Evolutionary conservation across 1,140 invertebrate genomes (phyloP).

Genomic region (Bombus haemorrhoidalis): DNA sequence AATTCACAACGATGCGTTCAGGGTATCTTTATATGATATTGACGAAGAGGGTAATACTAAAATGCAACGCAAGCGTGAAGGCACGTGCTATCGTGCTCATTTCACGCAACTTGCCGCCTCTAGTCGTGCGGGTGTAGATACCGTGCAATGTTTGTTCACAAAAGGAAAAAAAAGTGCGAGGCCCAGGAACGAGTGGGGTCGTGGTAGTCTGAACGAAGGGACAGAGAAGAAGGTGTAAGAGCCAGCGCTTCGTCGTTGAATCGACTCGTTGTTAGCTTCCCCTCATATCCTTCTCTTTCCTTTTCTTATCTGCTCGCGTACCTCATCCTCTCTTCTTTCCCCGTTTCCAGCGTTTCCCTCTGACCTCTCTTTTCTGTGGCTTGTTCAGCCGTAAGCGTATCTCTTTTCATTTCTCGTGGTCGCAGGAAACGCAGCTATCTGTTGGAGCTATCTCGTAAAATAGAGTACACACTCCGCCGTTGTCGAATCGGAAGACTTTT

Average conservation of each 20-base stretch:
- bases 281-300: constrained; percentile 14
- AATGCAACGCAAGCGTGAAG: constrained; percentile 41
- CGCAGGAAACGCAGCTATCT: constrained; percentile 64
- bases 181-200: neutral
- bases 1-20: neutral
- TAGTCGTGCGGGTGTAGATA: constrained; percentile 65
- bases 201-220: neutral
- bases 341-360: constrained; percentile 15
- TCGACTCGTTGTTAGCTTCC: constrained; percentile 65
- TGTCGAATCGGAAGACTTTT: constrained; percentile 60
- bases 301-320: constrained; percentile 24
- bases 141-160: constrained; percentile 63
- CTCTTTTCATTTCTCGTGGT: constrained; percentile 19
- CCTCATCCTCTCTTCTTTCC: constrained; percentile 52
- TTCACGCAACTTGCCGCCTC: constrained; percentile 62
- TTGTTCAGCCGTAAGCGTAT: constrained; percentile 17
- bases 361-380: neutral
- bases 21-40: neutral
- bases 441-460: constrained; percentile 51
- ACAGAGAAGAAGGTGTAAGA: constrained; percentile 39
- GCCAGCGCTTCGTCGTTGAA: constrained; percentile 57
- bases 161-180: constrained; percentile 38
- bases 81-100: constrained; percentile 60
- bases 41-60: neutral
- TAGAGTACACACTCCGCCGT: constrained; percentile 50